Evolutionary conservation across 2,888 invertebrate genomes (phyloP).

Genomic region (Drosophila borealis): DNA sequence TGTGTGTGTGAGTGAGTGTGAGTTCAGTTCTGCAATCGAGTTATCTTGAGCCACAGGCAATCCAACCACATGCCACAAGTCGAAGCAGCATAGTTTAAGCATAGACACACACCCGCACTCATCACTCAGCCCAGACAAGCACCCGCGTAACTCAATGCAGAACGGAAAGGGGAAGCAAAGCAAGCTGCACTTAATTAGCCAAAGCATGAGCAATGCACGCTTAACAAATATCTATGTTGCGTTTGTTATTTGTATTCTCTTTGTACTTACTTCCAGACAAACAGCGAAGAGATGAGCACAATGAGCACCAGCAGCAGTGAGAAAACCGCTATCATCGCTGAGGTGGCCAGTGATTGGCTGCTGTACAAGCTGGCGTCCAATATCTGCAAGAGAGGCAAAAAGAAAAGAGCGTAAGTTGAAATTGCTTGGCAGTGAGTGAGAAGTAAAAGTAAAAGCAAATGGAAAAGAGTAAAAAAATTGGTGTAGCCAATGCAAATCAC

Average conservation of each 20-base stretch:
- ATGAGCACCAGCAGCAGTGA: slow-evolving; percentile 91
- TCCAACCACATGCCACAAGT: slow-evolving; percentile 24
- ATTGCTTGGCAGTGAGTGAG: slow-evolving; percentile 39
- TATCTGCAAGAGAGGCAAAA: slow-evolving; percentile 88
- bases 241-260: neutral
- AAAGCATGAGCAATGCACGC: neutral
- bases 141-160: neutral
- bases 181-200: slow-evolving; percentile 9
- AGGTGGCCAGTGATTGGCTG: slow-evolving; percentile 93
- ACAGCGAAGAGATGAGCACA: slow-evolving; percentile 91
- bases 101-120: slow-evolving; percentile 7
- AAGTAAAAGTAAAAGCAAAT: slow-evolving; percentile 56
- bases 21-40: slow-evolving; percentile 58
- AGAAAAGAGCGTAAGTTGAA: slow-evolving; percentile 39
- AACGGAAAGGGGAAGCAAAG: neutral
- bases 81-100: slow-evolving; percentile 11
- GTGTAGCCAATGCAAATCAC: slow-evolving; percentile 58
- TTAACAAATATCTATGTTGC: neutral
- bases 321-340: slow-evolving; percentile 93
- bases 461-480: slow-evolving; percentile 21
- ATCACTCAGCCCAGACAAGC: slow-evolving; percentile 2
- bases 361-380: slow-evolving; percentile 95
- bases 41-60: slow-evolving; percentile 46
- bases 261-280: slow-evolving; percentile 94
- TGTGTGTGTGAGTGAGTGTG: slow-evolving; percentile 17